Percentiles rank a stretch among this genome's conserved stretches.
These are phyloP conservation scores for Sandelia bainsii DNA, from an alignment of 2,797 vertebrate genomes.

Conservation along the genomic window DNA sequence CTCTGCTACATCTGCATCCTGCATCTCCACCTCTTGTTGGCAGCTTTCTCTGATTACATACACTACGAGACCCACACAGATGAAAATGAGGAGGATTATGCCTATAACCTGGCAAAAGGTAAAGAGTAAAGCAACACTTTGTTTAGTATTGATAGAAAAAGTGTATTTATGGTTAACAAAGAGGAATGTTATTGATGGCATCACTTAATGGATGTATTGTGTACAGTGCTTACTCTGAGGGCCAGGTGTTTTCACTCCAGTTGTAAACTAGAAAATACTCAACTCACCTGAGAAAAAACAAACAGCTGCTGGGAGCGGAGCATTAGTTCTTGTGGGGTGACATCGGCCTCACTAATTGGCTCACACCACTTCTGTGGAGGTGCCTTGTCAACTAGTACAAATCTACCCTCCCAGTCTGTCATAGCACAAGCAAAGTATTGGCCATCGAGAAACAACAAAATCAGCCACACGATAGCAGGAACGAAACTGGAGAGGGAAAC, in stretches of 20 bases:
- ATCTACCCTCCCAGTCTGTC: conserved; percentile 85
- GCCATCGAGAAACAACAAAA: conserved; percentile 85
- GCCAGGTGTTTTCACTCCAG: conserved; percentile 9
- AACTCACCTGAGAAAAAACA: conserved; percentile 85
- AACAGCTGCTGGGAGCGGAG: conserved; percentile 83
- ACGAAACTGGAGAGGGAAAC: conserved; percentile 81
- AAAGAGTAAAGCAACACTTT: conserved; percentile 37
- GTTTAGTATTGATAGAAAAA: conserved; percentile 30
- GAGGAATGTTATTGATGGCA: neutral
- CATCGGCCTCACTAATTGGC: conserved; percentile 78
- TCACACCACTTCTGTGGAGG: conserved; percentile 86
- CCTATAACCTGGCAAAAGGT: conserved; percentile 80
- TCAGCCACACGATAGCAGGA: conserved; percentile 83
- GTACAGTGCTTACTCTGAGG: neutral
- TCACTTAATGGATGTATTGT: neutral
- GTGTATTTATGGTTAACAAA: neutral
- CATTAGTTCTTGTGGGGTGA: conserved; percentile 81
- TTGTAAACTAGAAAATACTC: conserved; percentile 9
- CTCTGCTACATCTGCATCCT: conserved; percentile 80
- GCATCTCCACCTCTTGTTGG: conserved; percentile 77
- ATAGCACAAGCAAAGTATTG: conserved; percentile 86
- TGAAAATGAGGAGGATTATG: conserved; percentile 84
- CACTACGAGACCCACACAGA: conserved; percentile 85
- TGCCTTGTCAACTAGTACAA: conserved; percentile 84
- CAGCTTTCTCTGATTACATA: conserved; percentile 84